Conservation (phyloP, 2,797 vertebrate genomes). For the Myoxocephalus aenaeus region DNA sequence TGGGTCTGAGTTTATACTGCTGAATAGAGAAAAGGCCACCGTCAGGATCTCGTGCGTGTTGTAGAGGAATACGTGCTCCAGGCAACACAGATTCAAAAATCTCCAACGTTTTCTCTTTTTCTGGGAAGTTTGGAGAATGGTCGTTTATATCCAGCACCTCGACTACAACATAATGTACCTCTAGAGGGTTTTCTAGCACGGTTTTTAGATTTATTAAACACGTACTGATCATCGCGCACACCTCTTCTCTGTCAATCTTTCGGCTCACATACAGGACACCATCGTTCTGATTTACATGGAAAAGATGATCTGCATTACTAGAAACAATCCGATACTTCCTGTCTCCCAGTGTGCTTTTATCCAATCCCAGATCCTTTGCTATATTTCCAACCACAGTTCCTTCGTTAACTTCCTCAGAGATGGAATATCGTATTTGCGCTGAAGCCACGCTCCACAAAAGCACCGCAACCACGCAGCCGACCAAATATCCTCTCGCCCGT, state of each 20-base stretch:
- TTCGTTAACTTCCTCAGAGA: slow-evolving; percentile 76
- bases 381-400: slow-evolving; percentile 78
- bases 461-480: neutral
- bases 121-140: slow-evolving; percentile 59
- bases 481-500: rapidly evolving
- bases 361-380: slow-evolving; percentile 77
- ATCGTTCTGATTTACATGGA: slow-evolving; percentile 80
- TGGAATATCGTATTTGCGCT: slow-evolving; percentile 72
- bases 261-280: slow-evolving; percentile 77
- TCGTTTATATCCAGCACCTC: slow-evolving; percentile 81
- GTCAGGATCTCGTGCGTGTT: slow-evolving; percentile 51
- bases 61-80: slow-evolving; percentile 48
- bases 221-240: slow-evolving; percentile 65
- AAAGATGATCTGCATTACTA: slow-evolving; percentile 53
- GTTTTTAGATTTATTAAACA: slow-evolving; percentile 80
- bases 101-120: slow-evolving; percentile 42
- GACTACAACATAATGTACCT: slow-evolving; percentile 77
- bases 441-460: slow-evolving; percentile 14
- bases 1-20: slow-evolving; percentile 57
- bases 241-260: slow-evolving; percentile 77
- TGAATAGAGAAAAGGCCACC: slow-evolving; percentile 38
- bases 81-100: slow-evolving; percentile 57
- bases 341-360: slow-evolving; percentile 55
- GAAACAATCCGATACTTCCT: slow-evolving; percentile 76
- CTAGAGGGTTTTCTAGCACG: slow-evolving; percentile 77